phyloP scores from a whole-genome alignment of 2,888 invertebrate genomes.

The Octodonta nipae region DNA sequence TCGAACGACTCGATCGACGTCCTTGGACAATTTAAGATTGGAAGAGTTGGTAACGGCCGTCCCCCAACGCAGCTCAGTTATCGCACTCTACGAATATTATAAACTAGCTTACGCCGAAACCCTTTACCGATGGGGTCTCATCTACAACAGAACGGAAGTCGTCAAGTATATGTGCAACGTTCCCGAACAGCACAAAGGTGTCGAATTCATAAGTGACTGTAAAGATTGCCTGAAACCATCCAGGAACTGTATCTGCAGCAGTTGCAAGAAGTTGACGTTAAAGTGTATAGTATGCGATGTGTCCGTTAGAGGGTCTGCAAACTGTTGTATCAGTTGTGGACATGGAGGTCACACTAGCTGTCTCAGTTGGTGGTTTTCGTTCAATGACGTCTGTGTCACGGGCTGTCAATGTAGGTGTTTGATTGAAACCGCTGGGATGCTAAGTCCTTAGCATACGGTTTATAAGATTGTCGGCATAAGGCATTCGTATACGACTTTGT shows the following conservation, averaged over 20 bases:
- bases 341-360: constrained; percentile 86
- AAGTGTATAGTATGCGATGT: constrained; percentile 75
- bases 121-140: constrained; percentile 45
- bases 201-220: constrained; percentile 64
- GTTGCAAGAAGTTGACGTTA: constrained; percentile 61
- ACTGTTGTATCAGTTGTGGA: constrained; percentile 78
- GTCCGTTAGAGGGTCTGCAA: constrained; percentile 71
- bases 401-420: constrained; percentile 88
- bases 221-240: constrained; percentile 52
- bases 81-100: constrained; percentile 65
- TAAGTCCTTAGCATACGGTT: constrained; percentile 32
- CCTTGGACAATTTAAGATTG: constrained; percentile 55
- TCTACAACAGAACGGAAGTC: constrained; percentile 42
- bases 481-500: too few species aligned
- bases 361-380: constrained; percentile 69
- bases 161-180: constrained; percentile 40
- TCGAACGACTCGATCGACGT: constrained; percentile 65
- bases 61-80: constrained; percentile 22
- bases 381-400: constrained; percentile 68
- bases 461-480: too few species aligned
- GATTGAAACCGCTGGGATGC: constrained; percentile 48
- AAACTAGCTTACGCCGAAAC: constrained; percentile 82
- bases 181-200: constrained; percentile 38
- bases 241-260: constrained; percentile 54
- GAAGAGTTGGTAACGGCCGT: constrained; percentile 28